phyloP scores from a whole-genome alignment of 2,113 vertebrate species.

The Trichechus manatus region DNA sequence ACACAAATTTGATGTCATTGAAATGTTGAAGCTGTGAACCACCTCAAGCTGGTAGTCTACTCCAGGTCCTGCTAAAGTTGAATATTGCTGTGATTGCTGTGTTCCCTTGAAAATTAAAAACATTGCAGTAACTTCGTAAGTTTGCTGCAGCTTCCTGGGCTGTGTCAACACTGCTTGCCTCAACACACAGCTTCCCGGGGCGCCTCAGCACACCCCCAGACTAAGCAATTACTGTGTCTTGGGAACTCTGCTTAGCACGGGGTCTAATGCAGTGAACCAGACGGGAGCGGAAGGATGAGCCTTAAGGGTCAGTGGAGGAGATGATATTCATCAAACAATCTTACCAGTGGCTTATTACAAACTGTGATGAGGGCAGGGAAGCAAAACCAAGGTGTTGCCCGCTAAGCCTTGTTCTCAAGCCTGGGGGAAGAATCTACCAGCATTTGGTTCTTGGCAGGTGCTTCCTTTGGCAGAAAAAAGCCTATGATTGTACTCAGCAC shows the following conservation, averaged over 20 bases:
- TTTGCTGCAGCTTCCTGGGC: background rate
- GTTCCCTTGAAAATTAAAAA: background rate
- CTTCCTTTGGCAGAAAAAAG: slow-evolving; percentile 30
- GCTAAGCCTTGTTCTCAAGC: background rate
- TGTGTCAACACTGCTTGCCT: too few relatives aligned
- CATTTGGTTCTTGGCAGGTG: background rate
- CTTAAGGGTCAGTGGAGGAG: background rate
- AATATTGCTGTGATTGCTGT: background rate
- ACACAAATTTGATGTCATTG: background rate
- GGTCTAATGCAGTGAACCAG: background rate
- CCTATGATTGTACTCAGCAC: background rate
- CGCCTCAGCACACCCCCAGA: too few relatives aligned
- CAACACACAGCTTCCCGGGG: too few relatives aligned
- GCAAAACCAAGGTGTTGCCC: background rate
- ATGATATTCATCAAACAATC: background rate
- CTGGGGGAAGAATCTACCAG: background rate
- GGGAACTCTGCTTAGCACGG: background rate
- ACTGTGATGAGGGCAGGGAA: background rate
- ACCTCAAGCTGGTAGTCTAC: background rate
- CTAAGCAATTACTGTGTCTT: background rate
- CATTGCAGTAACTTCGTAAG: background rate
- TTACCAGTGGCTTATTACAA: background rate
- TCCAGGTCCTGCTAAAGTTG: background rate
- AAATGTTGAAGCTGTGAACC: background rate
- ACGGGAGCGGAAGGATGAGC: too few relatives aligned